Evolutionary conservation across 2,888 invertebrate species (phyloP).

Genomic region (Liopterus haemorrhoidalis): DNA sequence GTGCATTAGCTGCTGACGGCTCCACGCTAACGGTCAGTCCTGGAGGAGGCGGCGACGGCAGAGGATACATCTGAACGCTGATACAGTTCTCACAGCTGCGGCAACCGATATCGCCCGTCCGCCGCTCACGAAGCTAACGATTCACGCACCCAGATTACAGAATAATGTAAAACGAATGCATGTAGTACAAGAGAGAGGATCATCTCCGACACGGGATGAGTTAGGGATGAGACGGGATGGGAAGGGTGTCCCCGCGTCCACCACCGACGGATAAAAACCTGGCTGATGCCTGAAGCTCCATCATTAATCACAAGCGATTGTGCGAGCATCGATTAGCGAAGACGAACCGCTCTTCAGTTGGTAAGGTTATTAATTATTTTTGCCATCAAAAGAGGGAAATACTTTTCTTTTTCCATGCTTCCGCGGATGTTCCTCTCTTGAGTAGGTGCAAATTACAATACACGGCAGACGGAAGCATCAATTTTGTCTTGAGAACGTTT

Average conservation of each 20-base stretch:
- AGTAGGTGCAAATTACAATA: slow-evolving; percentile 40
- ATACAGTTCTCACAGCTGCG: slow-evolving; percentile 1
- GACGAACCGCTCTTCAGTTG: slow-evolving; percentile 32
- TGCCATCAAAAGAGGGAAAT: slow-evolving; percentile 39
- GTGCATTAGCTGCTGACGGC: too few relatives aligned
- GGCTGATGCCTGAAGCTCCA: slow-evolving; percentile 31
- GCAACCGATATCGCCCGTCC: neutral
- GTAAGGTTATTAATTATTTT: slow-evolving; percentile 44
- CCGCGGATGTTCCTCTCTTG: slow-evolving; percentile 34
- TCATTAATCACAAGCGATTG: slow-evolving; percentile 44
- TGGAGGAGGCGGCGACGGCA: too few relatives aligned
- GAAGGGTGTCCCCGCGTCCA: neutral
- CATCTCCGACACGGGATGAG: slow-evolving; percentile 1
- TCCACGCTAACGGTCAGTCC: too few relatives aligned
- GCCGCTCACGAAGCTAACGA: slow-evolving; percentile 13
- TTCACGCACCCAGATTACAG: slow-evolving; percentile 13
- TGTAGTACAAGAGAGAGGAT: slow-evolving; percentile 4
- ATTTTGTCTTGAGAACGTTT: slow-evolving; percentile 34
- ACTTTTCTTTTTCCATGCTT: slow-evolving; percentile 21
- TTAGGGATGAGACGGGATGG: neutral
- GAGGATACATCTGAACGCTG: too few relatives aligned
- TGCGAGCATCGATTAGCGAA: slow-evolving; percentile 43
- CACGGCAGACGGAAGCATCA: slow-evolving; percentile 34
- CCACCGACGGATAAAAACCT: slow-evolving; percentile 28
- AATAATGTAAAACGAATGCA: slow-evolving; percentile 19